Conservation (phyloP, 1,140 invertebrate genomes). For the Sycophaga agraensis region DNA sequence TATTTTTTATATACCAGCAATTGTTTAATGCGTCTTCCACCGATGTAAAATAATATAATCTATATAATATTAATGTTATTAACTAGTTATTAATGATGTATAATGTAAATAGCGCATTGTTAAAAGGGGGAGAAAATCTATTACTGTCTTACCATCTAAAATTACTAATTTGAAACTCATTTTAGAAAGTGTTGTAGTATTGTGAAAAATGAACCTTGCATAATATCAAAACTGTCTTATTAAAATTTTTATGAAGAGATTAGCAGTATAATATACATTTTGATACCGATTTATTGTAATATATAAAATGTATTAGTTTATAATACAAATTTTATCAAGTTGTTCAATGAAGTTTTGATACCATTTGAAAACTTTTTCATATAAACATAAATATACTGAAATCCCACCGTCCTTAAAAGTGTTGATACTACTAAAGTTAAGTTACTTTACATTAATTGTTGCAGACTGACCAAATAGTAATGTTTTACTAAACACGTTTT, state of each 20-base stretch:
- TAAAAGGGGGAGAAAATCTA: neutral
- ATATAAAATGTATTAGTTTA: too few relatives aligned
- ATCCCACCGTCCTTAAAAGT: slow-evolving; percentile 21
- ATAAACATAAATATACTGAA: slow-evolving; percentile 1
- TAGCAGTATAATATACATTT: slow-evolving; percentile 1
- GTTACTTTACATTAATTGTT: slow-evolving; percentile 8
- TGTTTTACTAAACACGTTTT: slow-evolving; percentile 10
- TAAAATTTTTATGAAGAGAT: slow-evolving; percentile 1
- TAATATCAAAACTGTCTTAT: slow-evolving; percentile 1
- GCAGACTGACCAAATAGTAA: slow-evolving; percentile 26
- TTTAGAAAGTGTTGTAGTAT: too few relatives aligned
- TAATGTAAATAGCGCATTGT: slow-evolving; percentile 15
- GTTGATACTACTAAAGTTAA: slow-evolving; percentile 12
- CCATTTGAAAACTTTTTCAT: neutral
- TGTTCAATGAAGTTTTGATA: neutral
- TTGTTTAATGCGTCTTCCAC: slow-evolving; percentile 21
- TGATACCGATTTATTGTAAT: neutral
- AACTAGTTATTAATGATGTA: slow-evolving; percentile 16
- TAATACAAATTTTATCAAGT: neutral
- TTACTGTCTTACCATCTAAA: neutral
- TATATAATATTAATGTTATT: slow-evolving; percentile 5
- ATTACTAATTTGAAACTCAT: too few relatives aligned
- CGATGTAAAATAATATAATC: neutral
- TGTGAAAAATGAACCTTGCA: too few relatives aligned
- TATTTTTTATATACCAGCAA: slow-evolving; percentile 21